Conservation (phyloP, 2,888 invertebrate genomes). For the Gari tellinella region DNA sequence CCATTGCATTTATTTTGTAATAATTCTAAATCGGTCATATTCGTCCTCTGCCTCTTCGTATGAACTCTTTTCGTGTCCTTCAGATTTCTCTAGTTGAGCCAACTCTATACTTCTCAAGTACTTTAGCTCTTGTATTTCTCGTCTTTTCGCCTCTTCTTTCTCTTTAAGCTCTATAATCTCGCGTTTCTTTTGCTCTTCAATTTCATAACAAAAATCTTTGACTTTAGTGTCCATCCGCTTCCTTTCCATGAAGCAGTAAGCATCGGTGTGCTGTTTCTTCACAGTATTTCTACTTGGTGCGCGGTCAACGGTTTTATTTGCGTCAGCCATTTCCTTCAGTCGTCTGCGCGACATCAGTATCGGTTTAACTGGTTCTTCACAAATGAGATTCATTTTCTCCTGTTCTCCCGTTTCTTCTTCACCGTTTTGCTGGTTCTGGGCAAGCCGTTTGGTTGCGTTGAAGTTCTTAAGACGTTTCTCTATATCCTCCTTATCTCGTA, state of each 20-base stretch:
- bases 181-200: constrained; percentile 40
- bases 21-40: too few relatives aligned
- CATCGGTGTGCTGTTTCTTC: constrained; percentile 37
- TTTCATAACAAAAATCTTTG: constrained; percentile 40
- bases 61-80: background rate
- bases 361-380: constrained; percentile 62
- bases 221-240: constrained; percentile 42
- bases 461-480: constrained; percentile 39
- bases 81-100: constrained; percentile 13
- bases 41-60: too few relatives aligned
- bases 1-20: too few relatives aligned
- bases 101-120: constrained; percentile 30
- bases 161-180: constrained; percentile 35
- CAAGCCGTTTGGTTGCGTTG: constrained; percentile 28
- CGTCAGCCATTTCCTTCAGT: constrained; percentile 63
- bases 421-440: constrained; percentile 11
- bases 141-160: constrained; percentile 38
- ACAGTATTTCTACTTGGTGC: constrained; percentile 59
- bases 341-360: constrained; percentile 65
- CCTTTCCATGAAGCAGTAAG: constrained; percentile 21
- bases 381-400: constrained; percentile 51
- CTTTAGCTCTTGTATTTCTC: constrained; percentile 34
- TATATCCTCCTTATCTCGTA: constrained; percentile 42
- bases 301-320: constrained; percentile 57
- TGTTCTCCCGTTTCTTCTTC: constrained; percentile 20